Percentiles rank a stretch among this genome's conserved stretches.
These are phyloP conservation scores for Aphis gossypii DNA, from an alignment of 1,140 invertebrate species.

Conservation along the genomic window DNA sequence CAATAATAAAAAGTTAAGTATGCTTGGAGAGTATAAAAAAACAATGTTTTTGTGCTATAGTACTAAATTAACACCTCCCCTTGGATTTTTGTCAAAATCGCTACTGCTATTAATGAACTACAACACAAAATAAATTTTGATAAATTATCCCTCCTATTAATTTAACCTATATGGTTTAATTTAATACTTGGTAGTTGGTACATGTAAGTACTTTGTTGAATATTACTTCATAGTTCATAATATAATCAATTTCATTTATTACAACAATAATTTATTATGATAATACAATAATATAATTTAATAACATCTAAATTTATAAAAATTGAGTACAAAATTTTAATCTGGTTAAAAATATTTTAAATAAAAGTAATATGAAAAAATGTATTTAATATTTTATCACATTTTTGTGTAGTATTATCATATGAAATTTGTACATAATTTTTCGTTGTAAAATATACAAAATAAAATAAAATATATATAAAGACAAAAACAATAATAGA, in stretches of 20 bases:
- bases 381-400: background rate
- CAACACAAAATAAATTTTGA: background rate
- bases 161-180: background rate
- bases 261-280: slow-evolving; percentile 1
- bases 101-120: background rate
- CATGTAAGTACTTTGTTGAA: background rate
- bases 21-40: background rate
- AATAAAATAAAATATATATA: background rate
- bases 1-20: background rate
- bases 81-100: background rate
- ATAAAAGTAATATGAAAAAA: slow-evolving; percentile 18
- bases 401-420: background rate
- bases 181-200: background rate
- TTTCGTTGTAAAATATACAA: background rate
- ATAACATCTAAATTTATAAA: background rate
- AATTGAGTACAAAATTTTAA: slow-evolving; percentile 5
- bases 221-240: background rate
- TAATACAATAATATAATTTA: background rate
- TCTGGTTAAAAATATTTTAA: background rate
- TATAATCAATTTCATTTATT: slow-evolving; percentile 6
- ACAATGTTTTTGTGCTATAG: background rate
- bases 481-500: background rate
- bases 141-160: background rate
- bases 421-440: background rate
- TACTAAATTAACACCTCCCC: background rate